Percentiles rank a stretch among this genome's conserved stretches.
Evolutionary conservation across 2,113 vertebrate genomes (phyloP).

Genomic region (Myrmecobius fasciatus): DNA sequence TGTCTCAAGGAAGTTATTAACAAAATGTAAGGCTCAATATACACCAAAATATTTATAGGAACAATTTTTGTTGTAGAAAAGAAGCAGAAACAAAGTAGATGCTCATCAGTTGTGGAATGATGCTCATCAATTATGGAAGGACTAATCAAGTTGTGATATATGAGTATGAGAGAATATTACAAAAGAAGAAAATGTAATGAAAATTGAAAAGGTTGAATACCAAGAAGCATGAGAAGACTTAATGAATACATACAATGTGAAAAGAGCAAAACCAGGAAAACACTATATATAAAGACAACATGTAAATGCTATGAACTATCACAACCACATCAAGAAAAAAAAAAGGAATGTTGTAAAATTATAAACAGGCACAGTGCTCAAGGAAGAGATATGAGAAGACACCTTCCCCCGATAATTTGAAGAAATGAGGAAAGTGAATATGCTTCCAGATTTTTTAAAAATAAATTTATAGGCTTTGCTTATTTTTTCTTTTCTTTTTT

Average conservation of each 20-base stretch:
- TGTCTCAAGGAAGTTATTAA: not conserved
- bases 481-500: not conserved
- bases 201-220: not conserved
- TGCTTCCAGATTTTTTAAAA: not conserved
- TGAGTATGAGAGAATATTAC: not conserved
- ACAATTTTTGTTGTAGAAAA: not conserved
- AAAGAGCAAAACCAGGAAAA: not conserved
- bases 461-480: not conserved
- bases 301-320: not conserved
- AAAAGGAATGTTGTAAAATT: not conserved
- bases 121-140: not conserved
- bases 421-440: not conserved
- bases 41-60: not conserved
- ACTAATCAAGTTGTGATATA: not conserved
- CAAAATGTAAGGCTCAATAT: not conserved
- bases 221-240: not conserved
- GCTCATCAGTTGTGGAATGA: not conserved
- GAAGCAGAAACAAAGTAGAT: not conserved
- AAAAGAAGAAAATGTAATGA: not conserved
- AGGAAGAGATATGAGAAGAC: not conserved
- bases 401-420: not conserved
- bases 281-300: not conserved
- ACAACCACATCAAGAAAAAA: not conserved
- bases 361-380: not conserved
- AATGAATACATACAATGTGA: not conserved